Evolutionary conservation across 2,113 vertebrate species (phyloP).

Genomic region (Ptyas mucosa): DNA sequence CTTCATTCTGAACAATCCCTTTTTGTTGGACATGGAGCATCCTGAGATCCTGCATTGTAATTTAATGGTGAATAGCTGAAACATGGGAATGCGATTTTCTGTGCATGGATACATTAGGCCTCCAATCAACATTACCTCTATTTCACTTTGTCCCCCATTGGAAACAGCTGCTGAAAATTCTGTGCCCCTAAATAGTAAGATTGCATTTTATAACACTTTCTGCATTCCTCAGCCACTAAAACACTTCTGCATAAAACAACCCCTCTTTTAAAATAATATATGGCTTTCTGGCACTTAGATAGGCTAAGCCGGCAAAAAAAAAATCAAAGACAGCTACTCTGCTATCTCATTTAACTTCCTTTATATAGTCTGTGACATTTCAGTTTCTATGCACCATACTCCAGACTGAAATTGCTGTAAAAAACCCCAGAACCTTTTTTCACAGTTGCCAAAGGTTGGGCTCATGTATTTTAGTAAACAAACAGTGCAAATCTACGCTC

Average conservation of each 20-base stretch:
- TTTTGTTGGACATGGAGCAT: background rate
- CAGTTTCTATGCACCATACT: background rate
- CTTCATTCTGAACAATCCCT: background rate
- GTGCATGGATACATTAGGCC: background rate
- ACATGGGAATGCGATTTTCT: background rate
- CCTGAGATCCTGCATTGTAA: background rate
- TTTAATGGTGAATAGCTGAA: background rate
- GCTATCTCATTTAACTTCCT: background rate
- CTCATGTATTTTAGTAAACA: background rate
- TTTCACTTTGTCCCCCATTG: background rate
- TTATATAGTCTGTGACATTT: background rate
- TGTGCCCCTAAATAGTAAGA: background rate
- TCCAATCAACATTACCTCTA: background rate
- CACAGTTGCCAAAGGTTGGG: background rate
- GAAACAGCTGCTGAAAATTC: background rate
- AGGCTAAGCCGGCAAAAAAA: background rate
- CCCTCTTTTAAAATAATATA: background rate
- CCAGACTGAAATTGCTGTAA: background rate
- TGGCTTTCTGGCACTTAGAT: background rate
- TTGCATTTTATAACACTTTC: background rate
- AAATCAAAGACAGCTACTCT: background rate
- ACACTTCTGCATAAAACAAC: background rate
- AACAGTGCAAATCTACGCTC: background rate
- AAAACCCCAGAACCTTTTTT: background rate
- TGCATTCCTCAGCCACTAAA: background rate